Evolutionary conservation across 2,797 vertebrate genomes (phyloP).

Genomic region (Enteromius afrohamiltoni): DNA sequence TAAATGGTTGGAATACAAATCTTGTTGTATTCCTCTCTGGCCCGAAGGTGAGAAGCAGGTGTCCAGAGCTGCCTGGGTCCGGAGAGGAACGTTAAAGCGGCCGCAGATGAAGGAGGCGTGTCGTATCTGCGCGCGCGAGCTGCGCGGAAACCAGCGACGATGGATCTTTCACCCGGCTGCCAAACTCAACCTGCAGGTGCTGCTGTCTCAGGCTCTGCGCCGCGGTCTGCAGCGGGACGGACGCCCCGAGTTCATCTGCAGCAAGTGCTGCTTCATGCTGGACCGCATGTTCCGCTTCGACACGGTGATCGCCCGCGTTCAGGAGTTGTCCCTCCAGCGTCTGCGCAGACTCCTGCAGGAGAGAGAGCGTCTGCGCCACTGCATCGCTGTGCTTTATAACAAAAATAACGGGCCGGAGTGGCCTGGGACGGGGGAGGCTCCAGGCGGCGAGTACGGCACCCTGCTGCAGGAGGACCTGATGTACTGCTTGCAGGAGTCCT

Average conservation of each 20-base stretch:
- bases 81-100: slow-evolving; percentile 54
- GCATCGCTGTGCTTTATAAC: slow-evolving; percentile 84
- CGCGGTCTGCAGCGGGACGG: slow-evolving; percentile 88
- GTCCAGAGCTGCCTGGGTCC: neutral
- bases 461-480: slow-evolving; percentile 90
- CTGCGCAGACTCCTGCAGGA: slow-evolving; percentile 88
- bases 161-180: slow-evolving; percentile 95
- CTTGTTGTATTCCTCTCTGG: neutral
- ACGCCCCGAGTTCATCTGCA: slow-evolving; percentile 90
- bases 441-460: slow-evolving; percentile 73
- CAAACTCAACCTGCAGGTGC: slow-evolving; percentile 92
- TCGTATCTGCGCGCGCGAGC: slow-evolving; percentile 90
- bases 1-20: too few species aligned
- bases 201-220: slow-evolving; percentile 91
- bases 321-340: slow-evolving; percentile 86
- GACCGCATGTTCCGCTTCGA: slow-evolving; percentile 92
- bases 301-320: slow-evolving; percentile 84
- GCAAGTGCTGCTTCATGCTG: slow-evolving; percentile 96
- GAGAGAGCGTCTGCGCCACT: slow-evolving; percentile 88
- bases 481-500: slow-evolving; percentile 89
- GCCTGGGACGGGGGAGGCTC: neutral
- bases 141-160: slow-evolving; percentile 93
- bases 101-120: slow-evolving; percentile 83
- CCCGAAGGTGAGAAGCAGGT: neutral
- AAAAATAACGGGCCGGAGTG: slow-evolving; percentile 78